phyloP scores from a whole-genome alignment of 2,113 vertebrate genomes.

The Brachirus orientalis region DNA sequence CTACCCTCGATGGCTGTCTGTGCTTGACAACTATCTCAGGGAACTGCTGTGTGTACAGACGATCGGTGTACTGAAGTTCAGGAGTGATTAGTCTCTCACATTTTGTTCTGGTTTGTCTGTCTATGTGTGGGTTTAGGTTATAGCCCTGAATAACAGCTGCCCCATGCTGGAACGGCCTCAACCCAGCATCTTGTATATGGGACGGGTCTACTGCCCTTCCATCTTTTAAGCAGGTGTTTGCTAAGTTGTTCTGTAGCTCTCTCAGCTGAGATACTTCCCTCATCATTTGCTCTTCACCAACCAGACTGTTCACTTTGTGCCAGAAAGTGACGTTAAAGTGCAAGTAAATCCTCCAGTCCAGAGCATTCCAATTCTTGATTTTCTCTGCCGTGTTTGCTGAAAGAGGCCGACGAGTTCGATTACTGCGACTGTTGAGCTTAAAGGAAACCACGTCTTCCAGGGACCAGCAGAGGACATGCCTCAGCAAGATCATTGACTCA shows the following conservation, averaged over 20 bases:
- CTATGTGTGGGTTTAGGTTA: constrained; percentile 79
- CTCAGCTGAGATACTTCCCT: constrained; percentile 80
- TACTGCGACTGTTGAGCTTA: constrained; percentile 84
- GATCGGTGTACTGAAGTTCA: constrained; percentile 86
- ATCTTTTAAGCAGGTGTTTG: constrained; percentile 80
- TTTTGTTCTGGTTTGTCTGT: constrained; percentile 51
- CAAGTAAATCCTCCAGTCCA: constrained; percentile 90
- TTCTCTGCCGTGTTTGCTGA: constrained; percentile 62
- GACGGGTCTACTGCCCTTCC: constrained; percentile 61
- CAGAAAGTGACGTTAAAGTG: constrained; percentile 91
- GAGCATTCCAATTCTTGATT: constrained; percentile 82
- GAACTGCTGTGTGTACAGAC: constrained; percentile 83
- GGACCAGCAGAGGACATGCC: constrained; percentile 84
- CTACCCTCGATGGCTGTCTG: constrained; percentile 6
- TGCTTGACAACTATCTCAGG: constrained; percentile 68
- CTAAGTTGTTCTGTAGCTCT: constrained; percentile 71
- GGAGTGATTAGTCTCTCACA: constrained; percentile 84
- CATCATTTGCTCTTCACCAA: constrained; percentile 74
- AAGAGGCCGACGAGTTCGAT: constrained; percentile 59
- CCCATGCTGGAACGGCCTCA: constrained; percentile 87
- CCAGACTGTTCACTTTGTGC: constrained; percentile 73
- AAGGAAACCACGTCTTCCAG: constrained; percentile 89
- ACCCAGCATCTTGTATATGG: constrained; percentile 66
- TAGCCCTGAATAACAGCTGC: constrained; percentile 87
- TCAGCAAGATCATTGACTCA: constrained; percentile 90